Percentiles rank a stretch among this genome's conserved stretches.
Evolutionary conservation across 2,797 vertebrate species (phyloP).

Genomic region (Pangasius sanitwongsei): DNA sequence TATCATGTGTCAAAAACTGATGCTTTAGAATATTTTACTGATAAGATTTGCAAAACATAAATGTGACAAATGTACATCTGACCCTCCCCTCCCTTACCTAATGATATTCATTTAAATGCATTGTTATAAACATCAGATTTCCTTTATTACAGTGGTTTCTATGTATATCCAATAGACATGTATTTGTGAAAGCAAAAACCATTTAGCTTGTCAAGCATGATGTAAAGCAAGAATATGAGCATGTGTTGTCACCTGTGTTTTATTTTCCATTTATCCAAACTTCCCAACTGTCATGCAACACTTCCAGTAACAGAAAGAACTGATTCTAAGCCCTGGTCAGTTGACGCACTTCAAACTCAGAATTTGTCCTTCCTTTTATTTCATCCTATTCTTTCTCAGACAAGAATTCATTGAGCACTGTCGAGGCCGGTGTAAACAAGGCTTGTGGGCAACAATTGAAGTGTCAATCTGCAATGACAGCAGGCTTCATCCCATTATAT

Average conservation of each 20-base stretch:
- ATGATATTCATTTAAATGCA: background rate
- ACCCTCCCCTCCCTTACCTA: too few species aligned
- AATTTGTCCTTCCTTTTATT: slow-evolving; percentile 60
- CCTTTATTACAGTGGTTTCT: background rate
- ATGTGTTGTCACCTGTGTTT: slow-evolving; percentile 20
- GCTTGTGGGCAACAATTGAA: slow-evolving; percentile 73
- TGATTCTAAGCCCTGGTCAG: slow-evolving; percentile 36
- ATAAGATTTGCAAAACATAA: background rate
- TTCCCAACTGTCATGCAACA: slow-evolving; percentile 33
- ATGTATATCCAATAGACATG: background rate
- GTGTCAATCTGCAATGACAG: slow-evolving; percentile 73
- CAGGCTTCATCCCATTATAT: slow-evolving; percentile 76
- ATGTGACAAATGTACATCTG: background rate
- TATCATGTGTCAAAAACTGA: background rate
- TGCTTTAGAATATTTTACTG: background rate
- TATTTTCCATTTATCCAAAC: slow-evolving; percentile 22
- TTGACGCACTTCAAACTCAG: slow-evolving; percentile 39
- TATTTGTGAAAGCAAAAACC: background rate
- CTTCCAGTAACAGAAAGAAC: slow-evolving; percentile 24
- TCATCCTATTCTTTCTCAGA: slow-evolving; percentile 60
- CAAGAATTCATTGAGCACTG: slow-evolving; percentile 63
- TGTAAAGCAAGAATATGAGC: slow-evolving; percentile 6
- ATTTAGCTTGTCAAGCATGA: slow-evolving; percentile 17
- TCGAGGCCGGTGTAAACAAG: slow-evolving; percentile 67
- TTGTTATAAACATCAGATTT: background rate